Conservation (phyloP, 2,888 invertebrate species). For the Hypena proboscidalis region DNA sequence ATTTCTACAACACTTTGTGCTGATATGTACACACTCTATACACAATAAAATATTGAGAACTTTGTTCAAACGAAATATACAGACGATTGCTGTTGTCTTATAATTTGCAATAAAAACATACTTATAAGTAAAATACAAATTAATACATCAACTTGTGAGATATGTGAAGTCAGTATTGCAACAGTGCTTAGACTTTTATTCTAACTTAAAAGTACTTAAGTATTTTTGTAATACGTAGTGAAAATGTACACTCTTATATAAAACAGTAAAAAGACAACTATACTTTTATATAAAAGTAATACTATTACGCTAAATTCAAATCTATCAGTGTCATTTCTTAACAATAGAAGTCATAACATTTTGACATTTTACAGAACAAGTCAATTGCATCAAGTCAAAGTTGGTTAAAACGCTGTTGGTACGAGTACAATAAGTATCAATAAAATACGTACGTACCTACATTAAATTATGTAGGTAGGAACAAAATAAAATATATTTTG, state of each 20-base stretch:
- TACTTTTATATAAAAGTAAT: conserved; percentile 7
- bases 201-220: conserved; percentile 17
- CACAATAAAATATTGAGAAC: conserved; percentile 61
- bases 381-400: conserved; percentile 15
- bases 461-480: too few relatives aligned
- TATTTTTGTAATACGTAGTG: conserved; percentile 14
- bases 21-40: conserved; percentile 61
- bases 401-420: conserved; percentile 1
- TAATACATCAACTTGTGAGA: conserved; percentile 37
- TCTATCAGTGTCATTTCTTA: conserved; percentile 28
- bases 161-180: conserved; percentile 43
- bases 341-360: conserved; percentile 12
- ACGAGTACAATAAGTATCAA: not conserved
- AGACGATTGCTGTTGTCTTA: conserved; percentile 43
- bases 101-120: conserved; percentile 42
- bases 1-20: conserved; percentile 72
- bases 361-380: conserved; percentile 24
- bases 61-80: conserved; percentile 78
- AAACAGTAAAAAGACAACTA: conserved; percentile 32
- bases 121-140: conserved; percentile 31
- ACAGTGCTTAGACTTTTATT: conserved; percentile 23
- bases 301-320: conserved; percentile 20
- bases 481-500: too few relatives aligned
- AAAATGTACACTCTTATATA: conserved; percentile 29
- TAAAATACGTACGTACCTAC: not conserved